A percentile compares a stretch with the other conserved stretches of the same genome.
phyloP scores from a whole-genome alignment of 2,888 invertebrate genomes.

The Apeira syringaria region DNA sequence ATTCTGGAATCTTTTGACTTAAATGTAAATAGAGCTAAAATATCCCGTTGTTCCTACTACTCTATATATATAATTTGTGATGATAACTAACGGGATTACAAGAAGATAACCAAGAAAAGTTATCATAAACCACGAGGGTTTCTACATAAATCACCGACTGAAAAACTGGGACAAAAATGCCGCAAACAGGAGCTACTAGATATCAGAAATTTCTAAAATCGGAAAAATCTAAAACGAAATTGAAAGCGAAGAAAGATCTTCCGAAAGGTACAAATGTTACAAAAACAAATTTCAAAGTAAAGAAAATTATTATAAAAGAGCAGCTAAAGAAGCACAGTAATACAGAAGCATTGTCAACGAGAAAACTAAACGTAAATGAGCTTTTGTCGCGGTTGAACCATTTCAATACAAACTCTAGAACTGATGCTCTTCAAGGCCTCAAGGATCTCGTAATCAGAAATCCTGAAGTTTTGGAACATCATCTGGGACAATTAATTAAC shows the following conservation, averaged over 20 bases:
- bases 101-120: too few relatives aligned
- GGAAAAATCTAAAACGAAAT: slow-evolving; percentile 95
- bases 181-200: slow-evolving; percentile 76
- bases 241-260: slow-evolving; percentile 91
- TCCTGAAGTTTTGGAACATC: slow-evolving; percentile 69
- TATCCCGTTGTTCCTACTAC: too few relatives aligned
- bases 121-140: too few relatives aligned
- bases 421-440: slow-evolving; percentile 85
- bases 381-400: slow-evolving; percentile 88
- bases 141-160: too few relatives aligned
- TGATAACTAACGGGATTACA: too few relatives aligned
- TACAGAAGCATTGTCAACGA: slow-evolving; percentile 84
- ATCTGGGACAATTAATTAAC: slow-evolving; percentile 87
- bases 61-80: too few relatives aligned
- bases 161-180: too few relatives aligned
- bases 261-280: slow-evolving; percentile 96
- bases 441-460: slow-evolving; percentile 75
- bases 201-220: slow-evolving; percentile 91
- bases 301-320: slow-evolving; percentile 92
- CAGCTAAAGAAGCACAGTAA: slow-evolving; percentile 85
- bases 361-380: slow-evolving; percentile 89
- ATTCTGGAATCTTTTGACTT: too few relatives aligned
- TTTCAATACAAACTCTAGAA: slow-evolving; percentile 87
- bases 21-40: too few relatives aligned
- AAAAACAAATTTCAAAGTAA: slow-evolving; percentile 94